A percentile compares a stretch with the other conserved stretches of the same genome.
Conservation (phyloP, 2,888 invertebrate genomes). For the Platycheirus rosarum region DNA sequence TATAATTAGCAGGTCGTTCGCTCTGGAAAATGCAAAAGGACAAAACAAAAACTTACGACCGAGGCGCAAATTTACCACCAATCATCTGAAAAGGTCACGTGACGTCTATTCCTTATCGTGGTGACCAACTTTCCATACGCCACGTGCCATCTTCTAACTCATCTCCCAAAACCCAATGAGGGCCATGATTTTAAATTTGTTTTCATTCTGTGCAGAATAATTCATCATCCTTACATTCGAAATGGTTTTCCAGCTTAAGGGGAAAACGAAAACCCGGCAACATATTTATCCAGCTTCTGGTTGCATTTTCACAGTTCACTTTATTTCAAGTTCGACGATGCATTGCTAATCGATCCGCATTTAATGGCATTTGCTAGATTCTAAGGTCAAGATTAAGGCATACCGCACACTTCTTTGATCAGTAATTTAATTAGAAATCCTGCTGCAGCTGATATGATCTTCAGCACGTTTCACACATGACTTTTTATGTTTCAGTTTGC, state of each 20-base stretch:
- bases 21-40: constrained; percentile 7
- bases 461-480: constrained; percentile 69
- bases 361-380: constrained; percentile 64
- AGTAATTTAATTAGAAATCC: constrained; percentile 71
- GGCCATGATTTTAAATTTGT: constrained; percentile 71
- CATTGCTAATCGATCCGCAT: constrained; percentile 73
- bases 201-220: constrained; percentile 63
- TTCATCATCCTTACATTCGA: constrained; percentile 63
- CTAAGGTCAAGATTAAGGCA: constrained; percentile 45
- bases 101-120: constrained; percentile 81
- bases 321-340: constrained; percentile 72
- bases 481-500: constrained; percentile 61
- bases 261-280: constrained; percentile 7
- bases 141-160: constrained; percentile 74
- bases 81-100: constrained; percentile 75
- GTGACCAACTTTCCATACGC: constrained; percentile 82
- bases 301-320: constrained; percentile 56
- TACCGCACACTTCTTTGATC: constrained; percentile 59
- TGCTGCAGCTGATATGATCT: constrained; percentile 52
- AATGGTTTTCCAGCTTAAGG: constrained; percentile 34
- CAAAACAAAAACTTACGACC: constrained; percentile 32
- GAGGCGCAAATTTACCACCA: constrained; percentile 68
- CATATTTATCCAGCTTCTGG: constrained; percentile 13
- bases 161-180: constrained; percentile 59
- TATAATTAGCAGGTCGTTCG: constrained; percentile 13